Evolutionary conservation across 2,113 vertebrate species (phyloP), one percentile per base, ranked within the genome.

Genomic region (Polypterus bichir): DNA sequence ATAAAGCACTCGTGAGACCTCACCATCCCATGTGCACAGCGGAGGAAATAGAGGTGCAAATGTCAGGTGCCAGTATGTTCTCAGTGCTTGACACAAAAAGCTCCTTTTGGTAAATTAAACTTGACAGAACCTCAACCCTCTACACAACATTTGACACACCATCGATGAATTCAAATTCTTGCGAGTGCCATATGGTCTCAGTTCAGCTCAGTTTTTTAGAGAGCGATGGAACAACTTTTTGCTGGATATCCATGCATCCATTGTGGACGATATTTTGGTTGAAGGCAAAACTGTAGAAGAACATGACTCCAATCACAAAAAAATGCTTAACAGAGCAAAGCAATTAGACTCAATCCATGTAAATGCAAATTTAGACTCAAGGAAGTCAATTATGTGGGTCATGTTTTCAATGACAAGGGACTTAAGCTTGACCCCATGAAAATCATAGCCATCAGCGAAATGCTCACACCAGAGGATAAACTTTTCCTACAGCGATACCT

Each of bases 11-110:
- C 6, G 27, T 55, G 61, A 62, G 49, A 44, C 61, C 51, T 4
- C 27, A 62, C n/a, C 51, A 54, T 46, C 61, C 61, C 44, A 9
- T 62, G 10, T 46, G 9, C 8, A 62, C 61, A n/a, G 44, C 27
- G 27, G 27, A 27, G 27, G 27, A 27, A 27, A 27, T 27, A 27
- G 27, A 1, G 45, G 4, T 10, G 10, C 7, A 52, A 7, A 52
- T 52, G 3, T 10, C 51, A 52, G 51, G 10, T 3, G 4, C 51
- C 4, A 52, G 10, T 8, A 52, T 52, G 10, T 52, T 52, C 3
- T 8, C 7, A 7, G 10, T 52, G 7, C 51, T 52, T 4, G 51
- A 52, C 10, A 3, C 51, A 52, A 52, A 52, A 52, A 8, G 3
- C 10, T 7, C 7, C 7, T 4, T 52, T 10, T 52, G 51, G 51